Percentiles rank a stretch among this genome's conserved stretches.
phyloP scores from a whole-genome alignment of 2,113 vertebrate genomes.

The Aegotheles bennettii region DNA sequence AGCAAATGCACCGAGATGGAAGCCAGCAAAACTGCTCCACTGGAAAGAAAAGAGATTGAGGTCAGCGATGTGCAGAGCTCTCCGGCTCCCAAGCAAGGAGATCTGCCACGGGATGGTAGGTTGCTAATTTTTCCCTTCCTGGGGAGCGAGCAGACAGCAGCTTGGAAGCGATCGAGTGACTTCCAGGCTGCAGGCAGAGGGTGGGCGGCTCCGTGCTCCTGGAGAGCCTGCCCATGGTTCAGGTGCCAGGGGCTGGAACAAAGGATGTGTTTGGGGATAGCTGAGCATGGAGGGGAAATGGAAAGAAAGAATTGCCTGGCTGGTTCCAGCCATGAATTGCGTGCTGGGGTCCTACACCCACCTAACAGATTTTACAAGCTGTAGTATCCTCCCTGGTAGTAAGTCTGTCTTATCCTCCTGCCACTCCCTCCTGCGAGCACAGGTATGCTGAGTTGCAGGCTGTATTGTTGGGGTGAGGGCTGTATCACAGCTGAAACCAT shows the following conservation, averaged over 20 bases:
- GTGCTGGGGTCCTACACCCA: background rate
- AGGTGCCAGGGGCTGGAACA: fast-evolving
- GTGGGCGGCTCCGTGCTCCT: background rate
- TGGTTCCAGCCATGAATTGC: background rate
- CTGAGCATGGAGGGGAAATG: background rate
- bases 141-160: constrained; percentile 13
- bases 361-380: fast-evolving
- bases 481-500: fast-evolving
- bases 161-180: background rate
- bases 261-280: background rate
- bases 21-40: constrained; percentile 5
- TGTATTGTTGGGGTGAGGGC: fast-evolving
- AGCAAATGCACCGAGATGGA: constrained; percentile 54
- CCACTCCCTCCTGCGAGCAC: background rate
- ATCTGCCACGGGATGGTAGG: constrained; percentile 71
- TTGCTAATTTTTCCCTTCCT: constrained; percentile 64
- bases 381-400: fast-evolving
- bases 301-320: background rate
- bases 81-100: constrained; percentile 41
- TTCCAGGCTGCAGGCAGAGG: background rate
- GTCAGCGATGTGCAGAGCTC: constrained; percentile 49
- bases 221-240: background rate
- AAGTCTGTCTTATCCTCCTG: background rate
- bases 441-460: background rate
- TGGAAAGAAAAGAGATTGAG: constrained; percentile 59